A percentile compares a stretch with the other conserved stretches of the same genome.
These are phyloP conservation scores for Ennomos erosarius DNA, from an alignment of 2,888 invertebrate genomes.

Conservation along the genomic window DNA sequence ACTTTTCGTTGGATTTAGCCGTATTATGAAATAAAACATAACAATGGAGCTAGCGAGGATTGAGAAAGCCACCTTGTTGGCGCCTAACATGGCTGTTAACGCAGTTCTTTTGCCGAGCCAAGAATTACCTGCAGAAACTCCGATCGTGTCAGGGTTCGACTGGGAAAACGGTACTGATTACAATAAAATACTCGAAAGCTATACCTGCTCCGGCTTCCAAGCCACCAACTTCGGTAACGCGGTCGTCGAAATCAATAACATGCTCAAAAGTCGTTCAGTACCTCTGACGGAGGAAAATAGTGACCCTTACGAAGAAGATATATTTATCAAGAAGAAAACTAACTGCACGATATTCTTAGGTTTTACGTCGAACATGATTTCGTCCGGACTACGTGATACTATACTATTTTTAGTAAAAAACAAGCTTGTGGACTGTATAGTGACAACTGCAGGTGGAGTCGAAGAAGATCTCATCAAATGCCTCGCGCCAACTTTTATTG, in stretches of 20 bases:
- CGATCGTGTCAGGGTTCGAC: conserved; percentile 94
- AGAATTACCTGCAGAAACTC: conserved; percentile 87
- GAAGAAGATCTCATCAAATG: conserved; percentile 99
- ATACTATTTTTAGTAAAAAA: conserved; percentile 89
- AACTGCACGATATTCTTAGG: conserved; percentile 98
- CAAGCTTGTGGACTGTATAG: conserved; percentile 96
- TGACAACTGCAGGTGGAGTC: conserved; percentile 98
- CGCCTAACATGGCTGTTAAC: conserved; percentile 85
- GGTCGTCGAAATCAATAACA: conserved; percentile 95
- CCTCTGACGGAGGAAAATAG: conserved; percentile 88
- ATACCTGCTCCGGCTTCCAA: conserved; percentile 96
- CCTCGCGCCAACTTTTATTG: conserved; percentile 96
- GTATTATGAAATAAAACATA: conserved; percentile 24
- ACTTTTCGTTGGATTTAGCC: no score
- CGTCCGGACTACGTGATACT: conserved; percentile 96
- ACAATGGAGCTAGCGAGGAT: conserved; percentile 62
- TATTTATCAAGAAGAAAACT: conserved; percentile 90
- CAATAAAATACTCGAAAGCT: conserved; percentile 92
- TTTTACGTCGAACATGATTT: conserved; percentile 98
- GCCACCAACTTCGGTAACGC: conserved; percentile 97
- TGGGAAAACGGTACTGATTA: conserved; percentile 96
- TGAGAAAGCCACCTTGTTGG: conserved; percentile 58
- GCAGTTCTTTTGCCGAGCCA: conserved; percentile 90
- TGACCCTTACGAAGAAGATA: conserved; percentile 90
- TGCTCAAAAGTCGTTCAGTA: conserved; percentile 91